Evolutionary conservation across 1,140 invertebrate species (phyloP), one percentile per base, ranked within the genome.

Genomic region (Drosophila murphyi): DNA sequence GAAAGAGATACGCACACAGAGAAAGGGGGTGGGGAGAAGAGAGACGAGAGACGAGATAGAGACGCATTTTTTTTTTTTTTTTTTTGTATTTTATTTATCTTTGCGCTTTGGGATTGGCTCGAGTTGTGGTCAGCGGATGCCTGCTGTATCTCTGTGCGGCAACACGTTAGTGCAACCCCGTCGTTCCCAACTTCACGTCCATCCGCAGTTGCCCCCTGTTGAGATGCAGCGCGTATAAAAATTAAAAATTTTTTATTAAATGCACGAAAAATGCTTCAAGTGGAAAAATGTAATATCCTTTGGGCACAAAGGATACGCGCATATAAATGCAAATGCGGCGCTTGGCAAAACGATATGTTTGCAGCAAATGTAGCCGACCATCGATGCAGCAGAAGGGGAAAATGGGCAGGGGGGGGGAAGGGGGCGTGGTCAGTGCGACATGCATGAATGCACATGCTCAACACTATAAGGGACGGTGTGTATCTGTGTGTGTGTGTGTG

Each of bases 181-280:
- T 20, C 20, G 1, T 60, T 31, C 57, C 31, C 5, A 20, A 20
- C 6, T 6, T 7, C 48, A 2, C 41, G 4, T 4, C 4, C 59
- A 12, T 5, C 29, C 41, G 5, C 20, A 32, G 39, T 47, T 59
- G 12, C 67, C 45, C 64, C 72, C 31, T 28, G 45, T 41, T 37
- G 5, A 32, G 56, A 29, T 62, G 67, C 20, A 64, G 43, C 52
- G 78, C 77, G 80, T 80, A 88, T 83, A 89, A 88, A 88, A 88
- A 88, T 88, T 88, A 88, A 88, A 89, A 88, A 85, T 88, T 88
- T 88, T 88, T 88, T 85, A 88, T 88, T 88, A 88, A 88, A 88
- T 89, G 83, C 85, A 81, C 85, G 47, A 88, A 88, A 89, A 88
- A 80, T 89, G 85, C 85, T 88, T 88, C 77, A 88, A 88, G 85